phyloP scores from a whole-genome alignment of 2,797 vertebrate species.

The Pipistrellus pipistrellus region DNA sequence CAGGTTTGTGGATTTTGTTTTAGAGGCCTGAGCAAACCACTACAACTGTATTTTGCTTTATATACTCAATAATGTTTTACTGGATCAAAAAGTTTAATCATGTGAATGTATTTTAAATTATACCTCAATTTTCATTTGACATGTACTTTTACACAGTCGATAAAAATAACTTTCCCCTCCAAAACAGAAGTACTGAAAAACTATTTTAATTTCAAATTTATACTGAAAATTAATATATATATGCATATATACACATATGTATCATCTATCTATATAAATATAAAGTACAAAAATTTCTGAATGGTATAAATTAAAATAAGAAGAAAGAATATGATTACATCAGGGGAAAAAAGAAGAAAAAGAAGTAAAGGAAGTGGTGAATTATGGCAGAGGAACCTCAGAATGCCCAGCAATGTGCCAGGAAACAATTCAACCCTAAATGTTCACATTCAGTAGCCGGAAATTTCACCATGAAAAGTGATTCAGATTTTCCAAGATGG shows the following conservation, averaged over 20 bases:
- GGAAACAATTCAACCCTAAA: not conserved
- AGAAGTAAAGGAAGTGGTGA: rapidly evolving
- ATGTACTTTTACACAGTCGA: not conserved
- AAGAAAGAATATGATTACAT: not conserved
- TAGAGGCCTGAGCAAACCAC: rapidly evolving
- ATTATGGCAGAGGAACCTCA: not conserved
- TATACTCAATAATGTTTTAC: not conserved
- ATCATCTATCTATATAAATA: not conserved
- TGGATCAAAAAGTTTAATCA: not conserved
- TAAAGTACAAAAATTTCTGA: not conserved
- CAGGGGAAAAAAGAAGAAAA: not conserved
- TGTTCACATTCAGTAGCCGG: not conserved
- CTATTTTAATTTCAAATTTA: not conserved
- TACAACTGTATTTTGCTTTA: not conserved
- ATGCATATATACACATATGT: too few species aligned
- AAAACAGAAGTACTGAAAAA: not conserved
- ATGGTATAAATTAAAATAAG: not conserved
- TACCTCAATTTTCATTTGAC: not conserved
- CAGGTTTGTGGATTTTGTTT: rapidly evolving
- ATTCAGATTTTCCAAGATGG: not conserved
- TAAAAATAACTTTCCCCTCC: not conserved
- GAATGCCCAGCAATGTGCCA: rapidly evolving
- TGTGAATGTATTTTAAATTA: not conserved
- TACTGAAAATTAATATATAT: not conserved
- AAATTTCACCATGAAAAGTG: not conserved